These are phyloP conservation scores for Hypomecis punctinalis DNA, from an alignment of 2,888 invertebrate species.

Conservation along the genomic window DNA sequence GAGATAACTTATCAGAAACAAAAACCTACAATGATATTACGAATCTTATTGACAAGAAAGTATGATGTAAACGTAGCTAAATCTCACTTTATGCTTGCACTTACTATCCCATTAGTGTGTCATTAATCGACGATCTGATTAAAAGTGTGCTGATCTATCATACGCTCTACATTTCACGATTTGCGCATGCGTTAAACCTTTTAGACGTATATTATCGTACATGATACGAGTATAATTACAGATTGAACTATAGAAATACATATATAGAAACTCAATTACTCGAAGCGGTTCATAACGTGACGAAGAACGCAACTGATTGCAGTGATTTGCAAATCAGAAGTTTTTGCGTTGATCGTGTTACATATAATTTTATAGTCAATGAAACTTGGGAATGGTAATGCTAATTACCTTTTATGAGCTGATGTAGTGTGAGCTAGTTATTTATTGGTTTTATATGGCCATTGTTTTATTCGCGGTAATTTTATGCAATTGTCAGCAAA, in stretches of 20 bases:
- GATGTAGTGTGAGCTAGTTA: constrained; percentile 20
- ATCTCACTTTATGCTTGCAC: no score
- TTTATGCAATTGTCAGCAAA: not conserved
- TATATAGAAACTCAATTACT: constrained; percentile 36
- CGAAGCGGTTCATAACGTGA: constrained; percentile 31
- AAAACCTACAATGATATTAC: no score
- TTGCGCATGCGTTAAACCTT: constrained; percentile 3
- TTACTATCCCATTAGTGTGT: no score
- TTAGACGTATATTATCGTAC: constrained; percentile 16
- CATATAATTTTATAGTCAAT: constrained; percentile 32
- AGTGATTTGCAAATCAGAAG: constrained; percentile 41
- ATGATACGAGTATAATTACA: constrained; percentile 16
- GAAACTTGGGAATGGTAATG: constrained; percentile 27
- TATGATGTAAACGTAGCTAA: no score
- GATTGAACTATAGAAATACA: no score
- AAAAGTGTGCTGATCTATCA: no score
- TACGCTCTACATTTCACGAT: not conserved
- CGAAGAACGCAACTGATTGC: constrained; percentile 34
- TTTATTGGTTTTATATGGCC: constrained; percentile 22
- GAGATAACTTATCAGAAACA: no score
- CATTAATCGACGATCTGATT: no score
- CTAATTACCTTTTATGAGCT: constrained; percentile 23
- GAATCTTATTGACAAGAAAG: no score
- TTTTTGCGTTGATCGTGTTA: constrained; percentile 41
- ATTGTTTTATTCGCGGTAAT: constrained; percentile 18